Evolutionary conservation across 1,140 invertebrate species (phyloP), one percentile per base, ranked within the genome.

Genomic region (Drosophila arawakana): DNA sequence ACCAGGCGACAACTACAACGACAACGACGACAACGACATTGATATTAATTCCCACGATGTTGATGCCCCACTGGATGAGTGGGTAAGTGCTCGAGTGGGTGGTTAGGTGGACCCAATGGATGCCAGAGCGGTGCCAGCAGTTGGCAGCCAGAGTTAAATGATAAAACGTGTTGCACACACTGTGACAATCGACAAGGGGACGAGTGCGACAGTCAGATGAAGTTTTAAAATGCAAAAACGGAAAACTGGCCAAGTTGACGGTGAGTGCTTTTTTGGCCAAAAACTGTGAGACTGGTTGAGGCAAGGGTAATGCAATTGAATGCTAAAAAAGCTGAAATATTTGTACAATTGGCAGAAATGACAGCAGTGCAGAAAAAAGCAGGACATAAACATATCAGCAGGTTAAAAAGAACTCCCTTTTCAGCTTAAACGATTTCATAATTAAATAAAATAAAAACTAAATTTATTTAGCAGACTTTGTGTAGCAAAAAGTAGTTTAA

Each of bases 11-110:
- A 25, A 37, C 30, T 63, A 37, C 30, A 60, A 60, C 74, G 59
- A 43, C 63, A 41, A 61, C 69, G 43, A 62, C 73, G 25, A 44
- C 73, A 65, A 78, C 84, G 84, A 84, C 78, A 89, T 89, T 89
- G 84, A 89, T 89, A 84, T 89, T 89, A 89, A 89, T 89, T 89
- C 84, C 84, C 84, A 89, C 84, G 84, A 78, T 84, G 73, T 78
- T 78, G 81, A 76, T 81, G 83, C 55, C 47, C 80, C 50, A 21
- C 10, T 41, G 54, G 35, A 57, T 78, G 30, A 21, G 15, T 67
- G 77, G 73, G 55, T 74, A 71, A 30, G 57, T 71, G 37, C 34
- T 1, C 55, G 62, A 66, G 74, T 66, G 63, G 63, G 37, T 57
- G 15, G 18, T 35, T 57, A 35, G 35, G 13, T 47, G 44, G 15